Conservation (phyloP, 2,113 vertebrate genomes). For the Hippopotamus amphibius region DNA sequence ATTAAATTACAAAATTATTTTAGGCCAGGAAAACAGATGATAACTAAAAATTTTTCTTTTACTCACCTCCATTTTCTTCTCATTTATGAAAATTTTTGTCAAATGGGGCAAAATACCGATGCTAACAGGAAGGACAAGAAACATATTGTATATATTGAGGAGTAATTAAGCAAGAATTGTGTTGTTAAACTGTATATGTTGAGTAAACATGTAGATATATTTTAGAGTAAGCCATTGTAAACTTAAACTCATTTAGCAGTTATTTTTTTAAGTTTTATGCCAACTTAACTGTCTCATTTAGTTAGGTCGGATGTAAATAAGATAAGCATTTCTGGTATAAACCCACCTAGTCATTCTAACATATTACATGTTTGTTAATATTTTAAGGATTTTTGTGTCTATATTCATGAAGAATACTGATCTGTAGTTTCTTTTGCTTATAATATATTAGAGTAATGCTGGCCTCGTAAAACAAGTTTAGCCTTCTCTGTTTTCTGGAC, state of each 20-base stretch:
- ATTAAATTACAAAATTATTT: slow-evolving; percentile 29
- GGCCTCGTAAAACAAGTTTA: not conserved
- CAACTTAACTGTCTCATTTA: slow-evolving; percentile 25
- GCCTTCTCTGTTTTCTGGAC: not conserved
- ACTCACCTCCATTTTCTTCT: not conserved
- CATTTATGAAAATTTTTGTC: not conserved
- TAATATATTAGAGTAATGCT: not conserved
- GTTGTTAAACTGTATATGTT: not conserved
- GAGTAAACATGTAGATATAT: not conserved
- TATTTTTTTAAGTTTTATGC: not conserved
- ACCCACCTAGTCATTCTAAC: not conserved
- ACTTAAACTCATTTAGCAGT: not conserved
- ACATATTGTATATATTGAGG: not conserved
- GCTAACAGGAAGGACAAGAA: not conserved
- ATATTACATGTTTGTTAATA: not conserved
- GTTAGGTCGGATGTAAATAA: not conserved
- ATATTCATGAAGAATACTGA: not conserved
- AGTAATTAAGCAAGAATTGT: not conserved
- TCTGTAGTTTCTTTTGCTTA: not conserved
- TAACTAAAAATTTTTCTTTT: not conserved
- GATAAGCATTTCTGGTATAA: not conserved
- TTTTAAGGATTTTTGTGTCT: not conserved
- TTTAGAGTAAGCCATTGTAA: slow-evolving; percentile 48
- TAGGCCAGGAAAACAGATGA: not conserved
- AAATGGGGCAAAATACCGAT: not conserved